Percentiles rank a stretch among this genome's conserved stretches.
These are phyloP conservation scores for Bombus breviceps DNA, from an alignment of 1,140 invertebrate species.

Conservation along the genomic window DNA sequence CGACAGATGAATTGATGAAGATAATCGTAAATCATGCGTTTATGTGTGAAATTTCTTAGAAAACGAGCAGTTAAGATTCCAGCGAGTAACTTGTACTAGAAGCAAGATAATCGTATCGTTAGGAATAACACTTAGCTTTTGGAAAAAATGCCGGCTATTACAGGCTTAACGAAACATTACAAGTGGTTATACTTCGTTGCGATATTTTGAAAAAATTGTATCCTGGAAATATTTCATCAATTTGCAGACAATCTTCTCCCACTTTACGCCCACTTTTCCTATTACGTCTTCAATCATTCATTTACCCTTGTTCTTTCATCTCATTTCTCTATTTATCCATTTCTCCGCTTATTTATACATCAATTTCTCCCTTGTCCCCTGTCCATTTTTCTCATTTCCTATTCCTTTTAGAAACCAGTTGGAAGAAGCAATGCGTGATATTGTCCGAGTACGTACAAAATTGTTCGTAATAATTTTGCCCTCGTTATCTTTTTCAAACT, in stretches of 20 bases:
- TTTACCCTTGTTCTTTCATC: constrained; percentile 17
- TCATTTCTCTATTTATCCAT: background rate
- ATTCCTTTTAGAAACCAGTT: background rate
- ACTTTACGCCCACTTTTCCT: constrained; percentile 34
- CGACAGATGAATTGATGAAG: too few relatives aligned
- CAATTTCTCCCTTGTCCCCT: background rate
- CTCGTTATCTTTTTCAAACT: too few relatives aligned
- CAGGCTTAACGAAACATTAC: background rate
- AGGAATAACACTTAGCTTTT: too few relatives aligned
- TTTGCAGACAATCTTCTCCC: constrained; percentile 11
- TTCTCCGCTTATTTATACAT: background rate
- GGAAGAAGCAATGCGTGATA: background rate
- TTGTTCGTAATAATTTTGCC: background rate
- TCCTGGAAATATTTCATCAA: constrained; percentile 8
- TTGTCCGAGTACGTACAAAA: background rate
- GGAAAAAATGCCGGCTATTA: too few relatives aligned
- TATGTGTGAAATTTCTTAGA: too few relatives aligned
- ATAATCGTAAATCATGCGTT: too few relatives aligned
- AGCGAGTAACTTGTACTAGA: too few relatives aligned
- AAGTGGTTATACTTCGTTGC: background rate
- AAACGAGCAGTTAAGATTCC: too few relatives aligned
- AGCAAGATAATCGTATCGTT: too few relatives aligned
- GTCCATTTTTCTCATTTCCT: constrained; percentile 14
- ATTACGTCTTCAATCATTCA: constrained; percentile 11
- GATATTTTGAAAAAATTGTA: background rate